These are phyloP conservation scores for Neopelma chrysocephalum DNA, from an alignment of 2,797 vertebrate species.

Conservation along the genomic window DNA sequence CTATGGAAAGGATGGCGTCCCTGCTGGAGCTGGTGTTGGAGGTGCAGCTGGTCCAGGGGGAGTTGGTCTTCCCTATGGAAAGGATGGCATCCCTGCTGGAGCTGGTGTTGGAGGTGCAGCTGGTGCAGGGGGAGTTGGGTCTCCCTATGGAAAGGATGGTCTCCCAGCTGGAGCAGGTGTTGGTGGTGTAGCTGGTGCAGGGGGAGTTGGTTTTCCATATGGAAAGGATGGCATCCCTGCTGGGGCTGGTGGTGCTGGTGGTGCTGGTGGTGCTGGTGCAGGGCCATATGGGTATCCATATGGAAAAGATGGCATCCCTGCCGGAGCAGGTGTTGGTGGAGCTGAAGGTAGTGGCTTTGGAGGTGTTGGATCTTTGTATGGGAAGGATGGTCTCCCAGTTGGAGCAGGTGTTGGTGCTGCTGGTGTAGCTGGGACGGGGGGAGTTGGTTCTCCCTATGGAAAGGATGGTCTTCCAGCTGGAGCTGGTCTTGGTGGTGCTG, in stretches of 20 bases:
- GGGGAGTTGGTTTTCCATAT: neutral
- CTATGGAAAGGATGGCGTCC: neutral
- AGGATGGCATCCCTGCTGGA: neutral
- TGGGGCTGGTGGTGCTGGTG: neutral
- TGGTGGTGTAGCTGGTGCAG: neutral
- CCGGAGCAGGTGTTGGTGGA: accelerated
- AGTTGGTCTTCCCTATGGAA: neutral
- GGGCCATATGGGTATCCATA: accelerated
- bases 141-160: neutral
- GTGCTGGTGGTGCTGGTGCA: too few species aligned
- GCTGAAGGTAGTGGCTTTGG: too few species aligned
- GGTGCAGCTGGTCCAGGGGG: accelerated
- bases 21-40: neutral
- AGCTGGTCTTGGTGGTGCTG: accelerated
- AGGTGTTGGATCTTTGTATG: neutral
- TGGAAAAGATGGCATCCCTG: neutral
- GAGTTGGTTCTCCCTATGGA: accelerated
- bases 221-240: neutral
- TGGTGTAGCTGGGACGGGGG: neutral
- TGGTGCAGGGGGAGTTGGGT: neutral
- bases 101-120: neutral
- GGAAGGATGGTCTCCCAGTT: neutral
- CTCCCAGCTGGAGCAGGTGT: accelerated
- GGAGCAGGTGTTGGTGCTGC: neutral
- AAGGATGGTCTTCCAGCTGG: neutral